These are phyloP conservation scores for Drosophila persimilis DNA, from an alignment of 1,140 invertebrate genomes.

Conservation along the genomic window DNA sequence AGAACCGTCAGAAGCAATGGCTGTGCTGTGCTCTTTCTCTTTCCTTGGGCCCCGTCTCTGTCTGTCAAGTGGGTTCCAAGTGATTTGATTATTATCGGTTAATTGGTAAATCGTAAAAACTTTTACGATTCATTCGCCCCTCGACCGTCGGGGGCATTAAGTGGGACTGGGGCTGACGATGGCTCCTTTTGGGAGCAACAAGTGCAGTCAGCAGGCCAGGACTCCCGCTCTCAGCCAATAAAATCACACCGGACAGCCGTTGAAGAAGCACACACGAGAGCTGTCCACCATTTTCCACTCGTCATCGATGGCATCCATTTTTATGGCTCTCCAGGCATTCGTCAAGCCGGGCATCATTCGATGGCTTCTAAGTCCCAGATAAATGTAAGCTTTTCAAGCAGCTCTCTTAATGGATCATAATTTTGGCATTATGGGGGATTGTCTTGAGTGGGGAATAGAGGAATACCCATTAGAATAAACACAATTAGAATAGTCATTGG, in stretches of 20 bases:
- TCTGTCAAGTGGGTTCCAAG: slow-evolving; percentile 41
- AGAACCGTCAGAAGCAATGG: slow-evolving; percentile 40
- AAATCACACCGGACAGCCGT: slow-evolving; percentile 22
- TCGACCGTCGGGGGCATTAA: slow-evolving; percentile 25
- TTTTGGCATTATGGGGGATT: neutral
- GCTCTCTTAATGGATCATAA: slow-evolving; percentile 27
- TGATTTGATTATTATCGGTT: slow-evolving; percentile 82
- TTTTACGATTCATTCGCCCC: slow-evolving; percentile 66
- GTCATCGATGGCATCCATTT: slow-evolving; percentile 10
- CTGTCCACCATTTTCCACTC: slow-evolving; percentile 33
- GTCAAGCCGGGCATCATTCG: slow-evolving; percentile 8
- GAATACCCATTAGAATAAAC: neutral
- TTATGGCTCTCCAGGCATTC: slow-evolving; percentile 31
- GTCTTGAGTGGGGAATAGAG: neutral
- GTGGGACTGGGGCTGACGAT: slow-evolving; percentile 5
- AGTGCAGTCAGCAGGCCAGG: slow-evolving; percentile 43
- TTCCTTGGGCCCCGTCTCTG: neutral
- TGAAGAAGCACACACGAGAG: neutral
- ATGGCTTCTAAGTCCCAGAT: slow-evolving; percentile 11
- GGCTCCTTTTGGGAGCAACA: slow-evolving; percentile 43
- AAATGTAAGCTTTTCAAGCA: slow-evolving; percentile 21
- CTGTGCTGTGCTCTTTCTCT: neutral
- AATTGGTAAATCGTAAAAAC: slow-evolving; percentile 78
- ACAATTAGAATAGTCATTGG: slow-evolving; percentile 5
- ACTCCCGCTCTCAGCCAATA: slow-evolving; percentile 30